phyloP scores from a whole-genome alignment of 37 sponge, comb jelly and placozoan species.

The Cladorhizidae sp. region DNA sequence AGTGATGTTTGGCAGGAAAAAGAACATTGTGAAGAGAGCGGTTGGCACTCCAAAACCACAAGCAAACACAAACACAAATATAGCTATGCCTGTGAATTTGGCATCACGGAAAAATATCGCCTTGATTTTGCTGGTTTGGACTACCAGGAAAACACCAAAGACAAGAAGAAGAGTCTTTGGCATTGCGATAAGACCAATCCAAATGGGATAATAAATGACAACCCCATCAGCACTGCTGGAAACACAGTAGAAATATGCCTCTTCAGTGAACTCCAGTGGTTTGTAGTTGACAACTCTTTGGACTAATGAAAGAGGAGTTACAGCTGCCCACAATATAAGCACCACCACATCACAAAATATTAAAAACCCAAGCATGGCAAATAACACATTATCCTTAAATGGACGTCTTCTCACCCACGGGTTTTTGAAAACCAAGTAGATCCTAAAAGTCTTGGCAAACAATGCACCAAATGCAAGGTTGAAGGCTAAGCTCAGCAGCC shows the following conservation, averaged over 20 bases:
- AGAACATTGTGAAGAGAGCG: constrained; percentile 1
- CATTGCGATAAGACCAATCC: constrained; percentile 3
- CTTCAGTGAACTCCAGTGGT: neutral
- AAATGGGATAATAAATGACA: neutral
- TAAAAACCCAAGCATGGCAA: constrained; percentile 5
- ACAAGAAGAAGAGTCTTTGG: constrained; percentile 16
- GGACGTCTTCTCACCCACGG: constrained; percentile 20
- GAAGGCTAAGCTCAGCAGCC: constrained; percentile 1
- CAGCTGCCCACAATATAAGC: neutral
- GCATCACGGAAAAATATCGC: constrained; percentile 24
- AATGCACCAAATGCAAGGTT: constrained; percentile 44
- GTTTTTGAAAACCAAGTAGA: constrained; percentile 29
- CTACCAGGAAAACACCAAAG: constrained; percentile 29
- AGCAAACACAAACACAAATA: constrained; percentile 12
- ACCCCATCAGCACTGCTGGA: neutral
- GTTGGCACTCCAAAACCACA: constrained; percentile 19
- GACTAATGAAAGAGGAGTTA: neutral
- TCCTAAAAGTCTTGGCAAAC: constrained; percentile 30
- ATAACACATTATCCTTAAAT: constrained; percentile 19
- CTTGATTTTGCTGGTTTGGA: constrained; percentile 27
- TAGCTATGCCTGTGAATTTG: constrained; percentile 28
- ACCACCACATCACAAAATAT: constrained; percentile 8
- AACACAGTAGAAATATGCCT: neutral
- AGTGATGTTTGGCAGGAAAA: neutral
- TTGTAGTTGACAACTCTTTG: neutral